Conservation (phyloP, 2,888 invertebrate species). For the Troides oblongomaculatus region DNA sequence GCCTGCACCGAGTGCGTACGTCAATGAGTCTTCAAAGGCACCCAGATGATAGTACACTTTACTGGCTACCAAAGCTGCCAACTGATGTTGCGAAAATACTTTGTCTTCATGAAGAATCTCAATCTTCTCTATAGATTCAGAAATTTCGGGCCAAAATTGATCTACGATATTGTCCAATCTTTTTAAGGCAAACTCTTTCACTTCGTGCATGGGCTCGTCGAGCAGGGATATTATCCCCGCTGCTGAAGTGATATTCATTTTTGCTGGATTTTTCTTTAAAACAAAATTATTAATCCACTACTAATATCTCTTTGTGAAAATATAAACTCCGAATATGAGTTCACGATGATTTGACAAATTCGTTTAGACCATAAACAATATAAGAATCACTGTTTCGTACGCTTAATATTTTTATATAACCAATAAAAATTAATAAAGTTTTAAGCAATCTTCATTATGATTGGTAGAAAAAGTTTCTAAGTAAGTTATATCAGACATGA, state of each 20-base stretch:
- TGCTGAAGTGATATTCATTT: constrained; percentile 77
- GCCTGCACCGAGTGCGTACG: constrained; percentile 98
- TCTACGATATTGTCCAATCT: constrained; percentile 96
- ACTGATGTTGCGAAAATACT: constrained; percentile 90
- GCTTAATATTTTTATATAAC: constrained; percentile 1
- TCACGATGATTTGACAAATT: constrained; percentile 74
- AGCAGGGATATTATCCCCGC: constrained; percentile 97
- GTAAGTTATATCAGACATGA: not conserved
- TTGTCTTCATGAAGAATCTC: constrained; percentile 98
- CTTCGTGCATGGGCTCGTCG: constrained; percentile 95
- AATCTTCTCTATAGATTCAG: constrained; percentile 98
- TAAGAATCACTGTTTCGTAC: not conserved
- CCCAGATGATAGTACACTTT: constrained; percentile 99
- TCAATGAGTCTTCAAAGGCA: constrained; percentile 96
- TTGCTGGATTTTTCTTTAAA: constrained; percentile 33
- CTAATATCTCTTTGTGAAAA: constrained; percentile 18
- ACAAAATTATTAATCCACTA: constrained; percentile 6
- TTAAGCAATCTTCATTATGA: not conserved
- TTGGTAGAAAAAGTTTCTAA: constrained; percentile 1
- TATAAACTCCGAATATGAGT: constrained; percentile 24
- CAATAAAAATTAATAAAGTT: constrained; percentile 4
- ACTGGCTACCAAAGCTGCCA: constrained; percentile 98
- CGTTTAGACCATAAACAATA: constrained; percentile 48
- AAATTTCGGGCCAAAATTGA: constrained; percentile 99
- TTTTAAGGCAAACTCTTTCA: constrained; percentile 95